phyloP scores from a whole-genome alignment of 2,113 vertebrate species.

The Mastomys natalensis region DNA sequence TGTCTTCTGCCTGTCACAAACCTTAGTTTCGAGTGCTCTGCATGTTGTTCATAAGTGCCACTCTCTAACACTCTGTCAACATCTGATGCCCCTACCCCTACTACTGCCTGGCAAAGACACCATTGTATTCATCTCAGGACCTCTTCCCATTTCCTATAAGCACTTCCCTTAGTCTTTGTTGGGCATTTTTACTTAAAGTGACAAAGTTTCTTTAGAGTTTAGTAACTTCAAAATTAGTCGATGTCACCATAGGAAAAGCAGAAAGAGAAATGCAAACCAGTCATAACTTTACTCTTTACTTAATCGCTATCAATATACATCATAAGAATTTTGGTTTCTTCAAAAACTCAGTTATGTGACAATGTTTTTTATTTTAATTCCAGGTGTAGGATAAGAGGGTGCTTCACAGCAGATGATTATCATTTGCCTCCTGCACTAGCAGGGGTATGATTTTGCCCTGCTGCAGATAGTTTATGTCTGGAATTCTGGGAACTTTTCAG shows the following conservation, averaged over 20 bases:
- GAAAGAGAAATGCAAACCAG: constrained; percentile 9
- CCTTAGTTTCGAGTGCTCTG: constrained; percentile 10
- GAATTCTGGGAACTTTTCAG: too few relatives aligned
- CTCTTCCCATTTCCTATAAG: background rate
- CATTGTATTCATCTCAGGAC: background rate
- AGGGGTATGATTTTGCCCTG: too few relatives aligned
- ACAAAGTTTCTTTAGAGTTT: background rate
- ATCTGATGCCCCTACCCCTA: background rate
- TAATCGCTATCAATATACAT: background rate
- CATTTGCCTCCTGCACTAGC: too few relatives aligned
- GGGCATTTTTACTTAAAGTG: background rate
- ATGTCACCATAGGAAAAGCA: background rate
- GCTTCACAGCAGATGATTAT: too few relatives aligned
- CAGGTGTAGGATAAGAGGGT: too few relatives aligned
- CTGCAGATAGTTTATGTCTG: too few relatives aligned
- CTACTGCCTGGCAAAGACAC: background rate
- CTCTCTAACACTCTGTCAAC: background rate
- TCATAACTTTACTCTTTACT: constrained; percentile 4
- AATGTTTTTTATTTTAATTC: too few relatives aligned
- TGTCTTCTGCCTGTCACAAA: constrained; percentile 39
- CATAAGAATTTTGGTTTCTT: too few relatives aligned
- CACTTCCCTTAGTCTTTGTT: background rate
- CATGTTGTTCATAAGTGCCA: background rate
- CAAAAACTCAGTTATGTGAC: too few relatives aligned
- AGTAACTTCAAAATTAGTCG: constrained; percentile 34